Base-by-base conservation (phyloP, 2,797 vertebrate species). In the Adelosebastes latens region DNA sequence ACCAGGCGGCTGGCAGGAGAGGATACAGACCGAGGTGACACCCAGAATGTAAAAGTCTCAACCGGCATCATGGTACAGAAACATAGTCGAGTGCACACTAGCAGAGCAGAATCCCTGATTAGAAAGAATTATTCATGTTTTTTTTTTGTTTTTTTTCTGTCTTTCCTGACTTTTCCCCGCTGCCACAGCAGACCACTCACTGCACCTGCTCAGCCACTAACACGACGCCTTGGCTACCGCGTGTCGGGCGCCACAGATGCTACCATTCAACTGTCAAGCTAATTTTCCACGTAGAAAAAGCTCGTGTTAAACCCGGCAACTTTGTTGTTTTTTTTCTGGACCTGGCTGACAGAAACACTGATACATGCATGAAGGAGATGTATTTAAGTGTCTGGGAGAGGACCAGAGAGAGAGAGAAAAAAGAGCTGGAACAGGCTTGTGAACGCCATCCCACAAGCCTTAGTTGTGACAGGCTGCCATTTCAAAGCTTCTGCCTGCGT, bases 401-500 rank as follows among this genome's bases (percentile, higher is more conserved):
- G 66, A 83, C 81, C 84, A 81, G 72, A 22, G 74, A 81, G 67
- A 79, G 53, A 34, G 61, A 14, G 29, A 20, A 75, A 65, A 68
- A 52, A 27, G 73, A 80, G 81, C 68, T 75, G 87, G 81, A 83
- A 65, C 83, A 76, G 77, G 82, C 88, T 86, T 77, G 68, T 78
- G 88, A 94, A 85, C 75, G 72, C 39, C 78, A 73, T 81, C 85
- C 85, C 87, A 74, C 80, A 84, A 89, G 89, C 91, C 86, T 92
- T 67, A 58, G 90, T 85, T 88, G 86, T 90, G 76, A 86, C 90
- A 92, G 87, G 82, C 87, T 87, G 87, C 85, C 76, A 84, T 94
- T 95, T 94, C 92, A 94, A 95, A 96, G 93, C 77, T 73, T 76
- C 81, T 69, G 65, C 68, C 79, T 67, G 81, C 87, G 88, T 91